These are phyloP conservation scores for Caenorhabditis elegans DNA, from an alignment of 1,140 invertebrate species.

Conservation along the genomic window WBcel235 BX284605.5:8639501-8640000, in stretches of 20 bases:
- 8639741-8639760: neutral
- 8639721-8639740: neutral
- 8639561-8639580: neutral
- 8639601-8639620: neutral
- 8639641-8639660: neutral
- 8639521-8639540: neutral
- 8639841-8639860: neutral
- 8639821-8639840: neutral
- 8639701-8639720: neutral
- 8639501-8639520: neutral
- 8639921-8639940: constrained; percentile 16
- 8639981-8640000: neutral
- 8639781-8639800: neutral
- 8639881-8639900: too few relatives aligned
- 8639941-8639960: neutral
- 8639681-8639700: too few relatives aligned
- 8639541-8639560: neutral
- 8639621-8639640: neutral
- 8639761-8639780: neutral
- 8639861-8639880: neutral
- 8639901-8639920: neutral
- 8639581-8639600: neutral
- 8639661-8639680: neutral
- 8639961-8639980: neutral
- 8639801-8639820: constrained; percentile 1